These are phyloP conservation scores for Probaryconus sp. DNA, from an alignment of 1,140 invertebrate species.

Conservation along the genomic window DNA sequence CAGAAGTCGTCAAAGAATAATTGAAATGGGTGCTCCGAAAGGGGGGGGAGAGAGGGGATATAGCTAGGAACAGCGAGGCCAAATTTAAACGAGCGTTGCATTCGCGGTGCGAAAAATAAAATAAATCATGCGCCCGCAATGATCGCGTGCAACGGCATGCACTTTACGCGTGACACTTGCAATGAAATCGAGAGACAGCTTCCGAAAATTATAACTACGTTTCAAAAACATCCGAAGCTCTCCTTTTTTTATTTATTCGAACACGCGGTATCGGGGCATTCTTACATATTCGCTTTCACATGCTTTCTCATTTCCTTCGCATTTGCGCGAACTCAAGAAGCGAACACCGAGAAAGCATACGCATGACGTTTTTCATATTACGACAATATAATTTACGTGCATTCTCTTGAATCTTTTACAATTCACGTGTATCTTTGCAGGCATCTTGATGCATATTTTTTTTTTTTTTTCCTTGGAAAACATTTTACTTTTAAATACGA, in stretches of 20 bases:
- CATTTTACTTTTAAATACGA: no score
- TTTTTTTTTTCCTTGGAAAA: no score
- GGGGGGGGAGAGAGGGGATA: slow-evolving; percentile 25
- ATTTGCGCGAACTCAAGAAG: not conserved
- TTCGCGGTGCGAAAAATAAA: slow-evolving; percentile 46
- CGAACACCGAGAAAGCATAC: not conserved
- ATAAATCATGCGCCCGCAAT: slow-evolving; percentile 40
- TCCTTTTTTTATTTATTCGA: slow-evolving; percentile 21
- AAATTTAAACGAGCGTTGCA: slow-evolving; percentile 55
- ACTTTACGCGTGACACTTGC: slow-evolving; percentile 45
- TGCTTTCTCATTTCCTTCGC: slow-evolving; percentile 23
- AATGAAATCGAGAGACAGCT: slow-evolving; percentile 22
- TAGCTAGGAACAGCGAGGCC: slow-evolving; percentile 38
- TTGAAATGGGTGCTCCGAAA: slow-evolving; percentile 39
- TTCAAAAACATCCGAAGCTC: slow-evolving; percentile 8
- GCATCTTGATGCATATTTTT: no score
- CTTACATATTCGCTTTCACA: slow-evolving; percentile 19
- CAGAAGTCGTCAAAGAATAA: slow-evolving; percentile 64
- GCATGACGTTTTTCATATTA: no score
- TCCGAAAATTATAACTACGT: slow-evolving; percentile 43
- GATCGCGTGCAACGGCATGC: slow-evolving; percentile 24
- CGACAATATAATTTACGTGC: no score
- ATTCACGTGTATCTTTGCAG: no score
- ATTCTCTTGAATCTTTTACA: no score
- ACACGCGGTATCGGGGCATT: slow-evolving; percentile 16